Conservation (phyloP, 2,888 invertebrate species). For the Drosophila nr. perissopoda region DNA sequence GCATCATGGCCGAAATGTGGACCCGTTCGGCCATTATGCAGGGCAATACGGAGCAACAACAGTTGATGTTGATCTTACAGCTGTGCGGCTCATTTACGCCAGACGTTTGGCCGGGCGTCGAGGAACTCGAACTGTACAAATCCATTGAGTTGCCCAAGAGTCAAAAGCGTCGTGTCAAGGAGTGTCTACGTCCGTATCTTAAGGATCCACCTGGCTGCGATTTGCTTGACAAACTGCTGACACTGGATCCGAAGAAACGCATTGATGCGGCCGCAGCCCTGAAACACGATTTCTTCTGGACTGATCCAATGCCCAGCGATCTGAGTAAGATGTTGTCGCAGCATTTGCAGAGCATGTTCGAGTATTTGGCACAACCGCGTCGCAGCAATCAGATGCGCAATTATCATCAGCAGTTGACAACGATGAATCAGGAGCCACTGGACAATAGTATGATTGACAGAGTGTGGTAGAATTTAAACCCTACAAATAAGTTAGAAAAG, state of each 20-base stretch:
- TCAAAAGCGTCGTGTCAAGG: constrained; percentile 94
- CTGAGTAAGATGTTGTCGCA: constrained; percentile 96
- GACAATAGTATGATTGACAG: constrained; percentile 94
- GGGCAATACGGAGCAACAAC: constrained; percentile 98
- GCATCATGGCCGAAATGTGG: constrained; percentile 99
- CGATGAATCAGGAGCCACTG: constrained; percentile 87
- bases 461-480: constrained; percentile 88
- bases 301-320: constrained; percentile 97
- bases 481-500: background rate
- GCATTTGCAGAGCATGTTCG: constrained; percentile 97
- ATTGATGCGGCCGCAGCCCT: constrained; percentile 96
- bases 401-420: constrained; percentile 87
- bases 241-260: constrained; percentile 95
- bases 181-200: constrained; percentile 94
- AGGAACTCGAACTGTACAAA: constrained; percentile 93
- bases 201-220: constrained; percentile 97
- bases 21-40: constrained; percentile 97
- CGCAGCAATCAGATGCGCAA: constrained; percentile 89
- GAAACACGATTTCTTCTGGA: constrained; percentile 99
- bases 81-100: constrained; percentile 98
- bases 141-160: constrained; percentile 95
- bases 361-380: constrained; percentile 93
- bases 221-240: constrained; percentile 94
- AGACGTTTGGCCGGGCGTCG: constrained; percentile 96
- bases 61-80: constrained; percentile 96